Evolutionary conservation across 2,113 vertebrate species (phyloP).

Genomic region (Microcebus jonahi): DNA sequence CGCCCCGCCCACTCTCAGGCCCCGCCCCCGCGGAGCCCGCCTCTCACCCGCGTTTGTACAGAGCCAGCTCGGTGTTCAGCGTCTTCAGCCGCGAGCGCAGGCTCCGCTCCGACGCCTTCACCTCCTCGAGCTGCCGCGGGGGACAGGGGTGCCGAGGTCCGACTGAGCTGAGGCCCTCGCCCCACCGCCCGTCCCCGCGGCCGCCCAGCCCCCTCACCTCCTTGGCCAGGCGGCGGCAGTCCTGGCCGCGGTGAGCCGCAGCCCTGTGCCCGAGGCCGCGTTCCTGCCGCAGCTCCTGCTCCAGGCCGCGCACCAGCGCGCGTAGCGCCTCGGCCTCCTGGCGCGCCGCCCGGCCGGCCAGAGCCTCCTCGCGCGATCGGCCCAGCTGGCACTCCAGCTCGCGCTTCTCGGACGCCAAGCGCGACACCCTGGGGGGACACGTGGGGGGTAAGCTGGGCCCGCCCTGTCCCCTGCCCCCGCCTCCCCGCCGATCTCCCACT

Average conservation of each 20-base stretch:
- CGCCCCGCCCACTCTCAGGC: too few species aligned
- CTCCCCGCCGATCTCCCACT: neutral
- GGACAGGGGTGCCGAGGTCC: neutral
- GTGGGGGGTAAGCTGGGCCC: neutral
- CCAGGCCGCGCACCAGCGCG: constrained; percentile 86
- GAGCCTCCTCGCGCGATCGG: constrained; percentile 75
- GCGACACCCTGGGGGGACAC: constrained; percentile 83
- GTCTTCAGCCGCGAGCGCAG: constrained; percentile 90
- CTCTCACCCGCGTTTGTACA: constrained; percentile 90
- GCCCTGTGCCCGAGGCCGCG: constrained; percentile 86
- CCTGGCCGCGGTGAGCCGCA: constrained; percentile 86
- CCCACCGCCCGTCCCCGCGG: rapidly evolving
- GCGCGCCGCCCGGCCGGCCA: constrained; percentile 70
- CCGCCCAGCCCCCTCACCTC: constrained; percentile 83
- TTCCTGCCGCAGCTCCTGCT: constrained; percentile 91
- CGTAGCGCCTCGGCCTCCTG: constrained; percentile 85
- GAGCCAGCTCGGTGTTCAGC: constrained; percentile 89
- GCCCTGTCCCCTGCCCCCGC: neutral
- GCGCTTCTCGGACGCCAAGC: constrained; percentile 88
- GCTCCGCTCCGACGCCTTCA: constrained; percentile 88
- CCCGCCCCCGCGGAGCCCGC: neutral
- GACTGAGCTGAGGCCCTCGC: neutral
- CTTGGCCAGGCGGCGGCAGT: constrained; percentile 87
- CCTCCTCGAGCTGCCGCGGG: constrained; percentile 88
- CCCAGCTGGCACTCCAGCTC: constrained; percentile 84